Conservation (phyloP, 1,140 invertebrate genomes). For the Calosoma granatense region DNA sequence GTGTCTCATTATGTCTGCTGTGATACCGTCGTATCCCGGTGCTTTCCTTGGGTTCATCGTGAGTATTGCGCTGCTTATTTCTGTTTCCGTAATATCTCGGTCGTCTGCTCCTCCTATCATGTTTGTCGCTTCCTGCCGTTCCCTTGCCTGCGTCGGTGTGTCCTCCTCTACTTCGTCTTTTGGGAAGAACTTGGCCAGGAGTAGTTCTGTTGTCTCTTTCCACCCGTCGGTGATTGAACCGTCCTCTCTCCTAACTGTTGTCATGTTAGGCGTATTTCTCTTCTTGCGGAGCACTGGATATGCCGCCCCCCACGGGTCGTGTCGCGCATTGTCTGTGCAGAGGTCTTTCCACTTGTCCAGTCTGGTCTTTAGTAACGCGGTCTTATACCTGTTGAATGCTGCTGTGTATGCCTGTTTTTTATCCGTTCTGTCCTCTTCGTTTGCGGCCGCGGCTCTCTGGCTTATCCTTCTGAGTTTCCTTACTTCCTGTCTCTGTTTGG, state of each 20-base stretch:
- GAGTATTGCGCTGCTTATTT: neutral
- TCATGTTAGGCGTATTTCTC: neutral
- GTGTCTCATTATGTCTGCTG: conserved; percentile 16
- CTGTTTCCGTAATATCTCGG: neutral
- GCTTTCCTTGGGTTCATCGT: conserved; percentile 20
- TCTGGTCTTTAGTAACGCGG: neutral
- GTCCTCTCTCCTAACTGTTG: neutral
- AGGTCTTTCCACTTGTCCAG: neutral
- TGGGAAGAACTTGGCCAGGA: neutral
- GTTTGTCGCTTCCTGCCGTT: neutral
- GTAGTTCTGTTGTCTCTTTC: neutral
- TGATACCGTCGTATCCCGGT: conserved; percentile 19
- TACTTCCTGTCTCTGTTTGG: neutral
- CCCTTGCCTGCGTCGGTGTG: neutral
- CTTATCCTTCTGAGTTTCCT: neutral
- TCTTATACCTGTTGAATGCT: neutral
- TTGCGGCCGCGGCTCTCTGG: neutral
- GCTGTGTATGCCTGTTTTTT: neutral
- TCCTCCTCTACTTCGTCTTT: neutral
- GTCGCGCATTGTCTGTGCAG: neutral
- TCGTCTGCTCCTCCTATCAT: neutral
- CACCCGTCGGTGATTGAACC: neutral
- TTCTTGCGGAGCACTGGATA: neutral
- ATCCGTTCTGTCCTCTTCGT: too few species aligned
- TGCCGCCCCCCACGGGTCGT: neutral